Evolutionary conservation across 1,140 invertebrate species (phyloP).

Genomic region (Bombus pyrosoma): DNA sequence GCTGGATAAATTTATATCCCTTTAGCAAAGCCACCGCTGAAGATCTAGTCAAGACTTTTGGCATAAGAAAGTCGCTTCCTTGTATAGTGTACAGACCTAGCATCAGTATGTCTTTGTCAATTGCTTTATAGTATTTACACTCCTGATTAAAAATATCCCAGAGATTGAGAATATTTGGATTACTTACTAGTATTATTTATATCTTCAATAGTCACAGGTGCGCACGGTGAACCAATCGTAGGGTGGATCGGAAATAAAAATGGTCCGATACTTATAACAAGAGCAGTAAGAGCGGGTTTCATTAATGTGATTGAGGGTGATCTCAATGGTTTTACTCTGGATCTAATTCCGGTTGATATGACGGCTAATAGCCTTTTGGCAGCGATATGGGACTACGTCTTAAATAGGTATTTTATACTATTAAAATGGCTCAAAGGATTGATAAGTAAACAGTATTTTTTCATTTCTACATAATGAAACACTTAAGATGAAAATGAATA

Average conservation of each 20-base stretch:
- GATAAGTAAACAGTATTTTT: neutral
- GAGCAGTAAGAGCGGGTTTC: constrained; percentile 85
- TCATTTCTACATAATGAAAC: constrained; percentile 7
- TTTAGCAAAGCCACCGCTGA: constrained; percentile 86
- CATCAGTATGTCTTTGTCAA: constrained; percentile 82
- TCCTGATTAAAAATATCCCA: neutral
- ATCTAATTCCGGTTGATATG: constrained; percentile 92
- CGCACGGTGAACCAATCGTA: constrained; percentile 86
- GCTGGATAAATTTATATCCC: constrained; percentile 84
- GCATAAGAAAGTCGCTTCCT: constrained; percentile 82
- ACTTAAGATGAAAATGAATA: neutral
- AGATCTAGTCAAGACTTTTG: constrained; percentile 82
- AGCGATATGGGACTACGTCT: constrained; percentile 86
- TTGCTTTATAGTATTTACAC: neutral
- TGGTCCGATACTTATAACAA: constrained; percentile 84
- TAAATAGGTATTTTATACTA: constrained; percentile 72
- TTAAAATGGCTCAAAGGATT: neutral
- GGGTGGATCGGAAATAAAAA: constrained; percentile 92
- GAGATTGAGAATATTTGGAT: too few species aligned
- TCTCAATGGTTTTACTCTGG: constrained; percentile 59
- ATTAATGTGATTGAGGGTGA: constrained; percentile 84
- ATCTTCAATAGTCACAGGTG: constrained; percentile 85
- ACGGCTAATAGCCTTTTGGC: constrained; percentile 90
- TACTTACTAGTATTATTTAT: neutral
- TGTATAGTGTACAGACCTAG: constrained; percentile 84